phyloP scores from a whole-genome alignment of 2,888 invertebrate genomes.

The Drosophila mettleri region DNA sequence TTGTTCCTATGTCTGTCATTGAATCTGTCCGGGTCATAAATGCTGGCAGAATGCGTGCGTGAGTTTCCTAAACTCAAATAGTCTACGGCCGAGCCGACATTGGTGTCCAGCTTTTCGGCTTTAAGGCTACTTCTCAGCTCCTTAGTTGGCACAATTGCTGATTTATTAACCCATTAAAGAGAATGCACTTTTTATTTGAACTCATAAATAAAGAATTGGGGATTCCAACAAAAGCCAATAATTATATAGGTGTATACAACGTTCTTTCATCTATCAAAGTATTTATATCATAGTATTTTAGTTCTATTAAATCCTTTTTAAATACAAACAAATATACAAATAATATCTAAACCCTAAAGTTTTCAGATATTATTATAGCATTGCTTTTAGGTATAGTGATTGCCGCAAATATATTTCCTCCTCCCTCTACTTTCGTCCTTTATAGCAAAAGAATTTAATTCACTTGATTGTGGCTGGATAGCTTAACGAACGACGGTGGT shows the following conservation, averaged over 20 bases:
- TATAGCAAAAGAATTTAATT: constrained; percentile 57
- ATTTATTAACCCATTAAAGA: constrained; percentile 8
- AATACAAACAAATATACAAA: too few relatives aligned
- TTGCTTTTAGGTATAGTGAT: neutral
- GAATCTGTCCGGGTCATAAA: constrained; percentile 50
- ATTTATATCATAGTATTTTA: too few relatives aligned
- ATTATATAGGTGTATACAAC: too few relatives aligned
- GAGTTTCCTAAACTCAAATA: constrained; percentile 61
- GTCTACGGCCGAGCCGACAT: constrained; percentile 25
- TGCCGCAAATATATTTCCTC: too few relatives aligned
- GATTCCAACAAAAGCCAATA: too few relatives aligned
- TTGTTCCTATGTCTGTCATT: constrained; percentile 19
- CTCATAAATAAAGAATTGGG: too few relatives aligned
- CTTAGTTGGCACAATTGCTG: neutral
- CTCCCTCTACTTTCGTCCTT: neutral
- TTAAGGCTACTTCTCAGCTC: constrained; percentile 2
- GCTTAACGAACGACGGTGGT: constrained; percentile 24
- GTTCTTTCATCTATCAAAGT: too few relatives aligned
- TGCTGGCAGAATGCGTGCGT: constrained; percentile 52
- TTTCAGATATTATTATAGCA: too few relatives aligned
- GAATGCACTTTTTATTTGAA: neutral
- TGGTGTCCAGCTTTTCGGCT: constrained; percentile 15
- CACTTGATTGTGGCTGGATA: constrained; percentile 37
- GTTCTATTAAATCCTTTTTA: too few relatives aligned
- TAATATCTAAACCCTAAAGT: too few relatives aligned